These are phyloP conservation scores for Genyomyrus donnyi DNA, from an alignment of 2,113 vertebrate genomes.

Conservation along the genomic window DNA sequence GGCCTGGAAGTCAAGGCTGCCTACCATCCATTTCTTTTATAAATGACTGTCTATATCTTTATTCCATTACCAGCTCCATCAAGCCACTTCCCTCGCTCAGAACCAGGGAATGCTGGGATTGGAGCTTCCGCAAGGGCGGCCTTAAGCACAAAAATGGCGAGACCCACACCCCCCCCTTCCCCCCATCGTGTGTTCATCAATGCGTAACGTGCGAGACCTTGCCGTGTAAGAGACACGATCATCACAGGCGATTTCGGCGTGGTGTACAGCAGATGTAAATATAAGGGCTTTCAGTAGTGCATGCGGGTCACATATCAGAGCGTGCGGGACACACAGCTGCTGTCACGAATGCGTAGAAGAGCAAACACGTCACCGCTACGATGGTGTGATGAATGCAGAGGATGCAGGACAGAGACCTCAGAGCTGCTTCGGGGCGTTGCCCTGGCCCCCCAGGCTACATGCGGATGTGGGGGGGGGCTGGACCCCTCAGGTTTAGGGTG, in stretches of 20 bases:
- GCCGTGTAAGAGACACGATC: conserved; percentile 55
- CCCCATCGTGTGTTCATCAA: neutral
- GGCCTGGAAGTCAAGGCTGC: conserved; percentile 49
- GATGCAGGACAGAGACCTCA: neutral
- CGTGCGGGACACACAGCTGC: conserved; percentile 50
- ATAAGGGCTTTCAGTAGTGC: conserved; percentile 37
- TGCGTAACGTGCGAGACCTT: conserved; percentile 21
- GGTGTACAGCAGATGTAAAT: neutral
- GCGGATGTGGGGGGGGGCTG: neutral
- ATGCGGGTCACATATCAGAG: conserved; percentile 51
- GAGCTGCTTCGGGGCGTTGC: neutral
- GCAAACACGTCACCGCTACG: conserved; percentile 15
- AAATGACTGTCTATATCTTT: conserved; percentile 60
- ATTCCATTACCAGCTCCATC: conserved; percentile 46
- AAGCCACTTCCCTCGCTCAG: conserved; percentile 42
- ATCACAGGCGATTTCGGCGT: conserved; percentile 24
- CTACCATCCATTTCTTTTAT: conserved; percentile 28
- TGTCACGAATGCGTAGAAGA: conserved; percentile 26
- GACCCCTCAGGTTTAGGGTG: conserved; percentile 21
- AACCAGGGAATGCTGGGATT: conserved; percentile 7
- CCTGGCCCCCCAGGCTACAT: neutral
- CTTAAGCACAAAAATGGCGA: neutral
- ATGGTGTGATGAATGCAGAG: neutral
- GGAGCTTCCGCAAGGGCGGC: neutral
- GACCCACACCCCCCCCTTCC: neutral